phyloP scores from a whole-genome alignment of 2,113 vertebrate genomes.

The Saguinus midas region DNA sequence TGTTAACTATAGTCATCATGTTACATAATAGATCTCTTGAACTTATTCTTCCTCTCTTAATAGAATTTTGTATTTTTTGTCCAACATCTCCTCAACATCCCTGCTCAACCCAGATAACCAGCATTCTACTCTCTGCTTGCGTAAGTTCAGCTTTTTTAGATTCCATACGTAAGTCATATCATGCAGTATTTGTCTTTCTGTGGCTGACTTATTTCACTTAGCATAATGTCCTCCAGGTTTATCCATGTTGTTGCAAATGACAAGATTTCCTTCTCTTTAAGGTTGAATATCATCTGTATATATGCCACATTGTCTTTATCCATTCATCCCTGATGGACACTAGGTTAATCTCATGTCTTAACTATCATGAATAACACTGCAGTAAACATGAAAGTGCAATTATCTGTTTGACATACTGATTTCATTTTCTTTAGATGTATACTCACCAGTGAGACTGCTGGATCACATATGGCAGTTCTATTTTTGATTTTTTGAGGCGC shows the following conservation, averaged over 20 bases:
- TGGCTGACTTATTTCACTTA: neutral
- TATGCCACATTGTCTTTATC: neutral
- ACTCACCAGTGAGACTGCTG: neutral
- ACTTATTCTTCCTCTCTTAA: neutral
- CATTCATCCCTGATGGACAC: neutral
- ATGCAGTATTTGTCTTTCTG: neutral
- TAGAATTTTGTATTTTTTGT: neutral
- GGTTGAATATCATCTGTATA: neutral
- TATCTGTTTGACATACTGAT: neutral
- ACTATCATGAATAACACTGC: neutral
- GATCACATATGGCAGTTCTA: neutral
- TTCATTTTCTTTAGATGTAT: neutral
- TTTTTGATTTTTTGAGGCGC: neutral
- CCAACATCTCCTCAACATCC: neutral
- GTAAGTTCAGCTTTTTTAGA: neutral
- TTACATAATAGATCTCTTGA: neutral
- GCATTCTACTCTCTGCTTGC: neutral
- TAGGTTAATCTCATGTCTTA: neutral
- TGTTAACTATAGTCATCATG: neutral
- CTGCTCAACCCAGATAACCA: too few relatives aligned
- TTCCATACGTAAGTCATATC: neutral
- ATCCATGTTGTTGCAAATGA: neutral
- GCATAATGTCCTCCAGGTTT: neutral
- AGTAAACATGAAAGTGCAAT: neutral
- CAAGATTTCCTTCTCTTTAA: neutral